Evolutionary conservation across 2,113 vertebrate genomes (phyloP).

Genomic region (Heterochromis multidens): DNA sequence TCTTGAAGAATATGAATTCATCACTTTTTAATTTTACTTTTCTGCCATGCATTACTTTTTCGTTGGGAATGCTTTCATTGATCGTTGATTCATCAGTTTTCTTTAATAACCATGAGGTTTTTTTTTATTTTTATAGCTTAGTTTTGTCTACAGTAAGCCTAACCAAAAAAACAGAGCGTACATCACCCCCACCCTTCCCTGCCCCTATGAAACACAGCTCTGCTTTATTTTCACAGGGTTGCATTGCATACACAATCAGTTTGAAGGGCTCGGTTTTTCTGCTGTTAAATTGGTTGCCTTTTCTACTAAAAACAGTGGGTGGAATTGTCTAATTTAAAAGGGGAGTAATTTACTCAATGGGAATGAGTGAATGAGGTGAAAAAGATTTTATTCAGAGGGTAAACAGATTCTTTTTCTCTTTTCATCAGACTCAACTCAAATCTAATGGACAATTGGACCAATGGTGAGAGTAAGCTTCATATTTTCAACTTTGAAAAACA

Average conservation of each 20-base stretch:
- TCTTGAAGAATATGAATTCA: background rate
- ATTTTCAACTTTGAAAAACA: background rate
- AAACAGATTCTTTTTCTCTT: background rate
- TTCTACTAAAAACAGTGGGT: background rate
- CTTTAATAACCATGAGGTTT: background rate
- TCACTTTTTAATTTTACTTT: background rate
- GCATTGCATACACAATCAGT: background rate
- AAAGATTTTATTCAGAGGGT: background rate
- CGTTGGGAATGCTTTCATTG: background rate
- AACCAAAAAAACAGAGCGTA: background rate
- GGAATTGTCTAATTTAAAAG: background rate
- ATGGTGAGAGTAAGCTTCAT: background rate
- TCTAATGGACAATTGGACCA: background rate
- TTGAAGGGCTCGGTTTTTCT: slow-evolving; percentile 1
- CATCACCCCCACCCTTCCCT: background rate
- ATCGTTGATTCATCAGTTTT: background rate
- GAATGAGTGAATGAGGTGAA: background rate
- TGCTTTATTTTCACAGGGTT: background rate
- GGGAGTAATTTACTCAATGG: slow-evolving; percentile 2
- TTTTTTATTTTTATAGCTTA: background rate
- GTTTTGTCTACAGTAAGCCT: background rate
- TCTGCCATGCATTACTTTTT: background rate
- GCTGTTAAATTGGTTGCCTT: slow-evolving; percentile 4
- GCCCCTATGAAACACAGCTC: background rate
- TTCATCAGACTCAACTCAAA: background rate